phyloP scores from a whole-genome alignment of 2,113 vertebrate genomes.

The Lampris megalopsis region DNA sequence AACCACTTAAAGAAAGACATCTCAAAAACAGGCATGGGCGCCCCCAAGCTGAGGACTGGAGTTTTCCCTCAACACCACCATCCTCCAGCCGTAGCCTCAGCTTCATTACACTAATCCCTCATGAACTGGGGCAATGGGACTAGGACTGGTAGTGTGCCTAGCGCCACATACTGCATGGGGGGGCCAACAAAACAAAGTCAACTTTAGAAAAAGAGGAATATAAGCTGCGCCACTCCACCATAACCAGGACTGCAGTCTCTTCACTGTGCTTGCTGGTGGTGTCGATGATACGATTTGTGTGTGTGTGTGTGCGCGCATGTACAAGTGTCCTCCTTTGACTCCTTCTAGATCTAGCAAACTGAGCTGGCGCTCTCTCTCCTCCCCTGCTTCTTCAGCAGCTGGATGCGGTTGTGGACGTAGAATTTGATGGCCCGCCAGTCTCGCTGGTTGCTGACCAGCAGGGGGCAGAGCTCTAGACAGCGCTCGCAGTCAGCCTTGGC shows the following conservation, averaged over 20 bases:
- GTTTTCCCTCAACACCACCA: constrained; percentile 11
- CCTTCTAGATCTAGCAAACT: constrained; percentile 54
- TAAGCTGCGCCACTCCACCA: constrained; percentile 19
- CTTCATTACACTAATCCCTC: constrained; percentile 54
- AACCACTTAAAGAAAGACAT: constrained; percentile 37
- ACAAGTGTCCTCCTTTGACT: not conserved
- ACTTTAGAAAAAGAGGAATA: constrained; percentile 5
- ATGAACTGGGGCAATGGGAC: constrained; percentile 27
- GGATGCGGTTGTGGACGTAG: constrained; percentile 86
- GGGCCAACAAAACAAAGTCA: not conserved
- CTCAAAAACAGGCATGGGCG: constrained; percentile 17
- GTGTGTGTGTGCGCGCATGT: too few relatives aligned
- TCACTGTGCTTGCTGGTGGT: constrained; percentile 61
- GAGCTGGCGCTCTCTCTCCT: constrained; percentile 69
- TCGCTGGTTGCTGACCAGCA: constrained; percentile 83
- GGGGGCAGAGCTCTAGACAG: constrained; percentile 83
- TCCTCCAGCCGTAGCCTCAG: constrained; percentile 43
- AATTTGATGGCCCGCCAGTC: constrained; percentile 87
- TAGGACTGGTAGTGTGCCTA: constrained; percentile 1
- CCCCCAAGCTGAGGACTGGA: constrained; percentile 21
- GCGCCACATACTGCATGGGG: constrained; percentile 24
- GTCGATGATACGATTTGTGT: constrained; percentile 28
- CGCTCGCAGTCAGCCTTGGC: constrained; percentile 86
- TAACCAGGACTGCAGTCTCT: constrained; percentile 20
- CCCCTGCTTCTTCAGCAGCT: constrained; percentile 83